Percentiles rank a stretch among this genome's conserved stretches.
Conservation (phyloP, 1,140 invertebrate genomes). For the Rhynchophorus ferrugineus region DNA sequence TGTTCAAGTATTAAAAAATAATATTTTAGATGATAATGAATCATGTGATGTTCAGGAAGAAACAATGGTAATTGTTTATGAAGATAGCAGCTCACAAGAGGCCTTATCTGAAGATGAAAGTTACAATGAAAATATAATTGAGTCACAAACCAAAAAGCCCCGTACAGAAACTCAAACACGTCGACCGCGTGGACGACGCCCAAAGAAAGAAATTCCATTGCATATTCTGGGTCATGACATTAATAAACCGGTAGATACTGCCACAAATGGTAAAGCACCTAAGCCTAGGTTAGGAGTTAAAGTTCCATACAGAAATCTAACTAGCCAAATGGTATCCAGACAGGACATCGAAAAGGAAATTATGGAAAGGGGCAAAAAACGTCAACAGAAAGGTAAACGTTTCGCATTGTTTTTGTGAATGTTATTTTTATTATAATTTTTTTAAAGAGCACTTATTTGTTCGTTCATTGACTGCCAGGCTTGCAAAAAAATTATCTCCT, state of each 20-base stretch:
- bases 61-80: not conserved
- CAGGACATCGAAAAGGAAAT: slow-evolving; percentile 45
- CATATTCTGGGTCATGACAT: slow-evolving; percentile 30
- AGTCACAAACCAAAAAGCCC: not conserved
- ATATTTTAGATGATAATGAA: slow-evolving; percentile 4
- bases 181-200: slow-evolving; percentile 18
- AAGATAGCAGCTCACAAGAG: not conserved
- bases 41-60: slow-evolving; percentile 1
- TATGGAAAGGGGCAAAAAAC: slow-evolving; percentile 36
- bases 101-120: slow-evolving; percentile 6
- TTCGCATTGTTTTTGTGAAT: not conserved
- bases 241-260: slow-evolving; percentile 25
- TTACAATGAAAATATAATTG: not conserved
- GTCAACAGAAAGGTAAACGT: slow-evolving; percentile 3
- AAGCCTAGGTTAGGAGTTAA: slow-evolving; percentile 39
- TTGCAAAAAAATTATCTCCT: slow-evolving; percentile 35
- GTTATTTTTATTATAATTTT: not conserved
- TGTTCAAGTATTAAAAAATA: too few species aligned
- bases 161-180: not conserved
- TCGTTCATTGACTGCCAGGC: slow-evolving; percentile 35
- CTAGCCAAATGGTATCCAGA: slow-evolving; percentile 44
- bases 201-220: slow-evolving; percentile 25
- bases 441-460: slow-evolving; percentile 27
- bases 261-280: slow-evolving; percentile 24
- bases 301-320: slow-evolving; percentile 42